Conservation (phyloP, 1,140 invertebrate genomes). For the Oedothorax gibbosus region DNA sequence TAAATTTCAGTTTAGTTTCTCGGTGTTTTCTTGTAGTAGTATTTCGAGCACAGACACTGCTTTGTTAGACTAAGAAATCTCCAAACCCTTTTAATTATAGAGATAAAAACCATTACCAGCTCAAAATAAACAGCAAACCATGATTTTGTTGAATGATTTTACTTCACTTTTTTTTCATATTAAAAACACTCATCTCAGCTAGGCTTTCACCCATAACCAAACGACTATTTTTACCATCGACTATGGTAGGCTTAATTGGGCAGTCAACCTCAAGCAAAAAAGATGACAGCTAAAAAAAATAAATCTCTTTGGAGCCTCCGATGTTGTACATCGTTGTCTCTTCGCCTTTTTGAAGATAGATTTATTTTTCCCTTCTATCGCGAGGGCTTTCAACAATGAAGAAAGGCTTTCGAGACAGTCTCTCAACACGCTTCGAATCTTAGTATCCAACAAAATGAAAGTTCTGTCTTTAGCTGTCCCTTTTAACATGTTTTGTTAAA, state of each 20-base stretch:
- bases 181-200: not conserved
- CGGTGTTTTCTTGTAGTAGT: no score
- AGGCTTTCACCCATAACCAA: not conserved
- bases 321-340: not conserved
- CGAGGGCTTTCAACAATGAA: not conserved
- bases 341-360: not conserved
- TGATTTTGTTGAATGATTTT: constrained; percentile 10
- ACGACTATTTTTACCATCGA: constrained; percentile 16
- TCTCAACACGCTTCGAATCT: not conserved
- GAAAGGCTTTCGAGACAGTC: constrained; percentile 1
- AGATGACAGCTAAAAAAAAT: no score
- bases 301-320: no score
- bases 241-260: constrained; percentile 11
- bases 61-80: no score
- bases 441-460: not conserved
- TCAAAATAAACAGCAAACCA: constrained; percentile 8
- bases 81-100: no score
- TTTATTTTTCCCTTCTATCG: constrained; percentile 2
- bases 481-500: no score
- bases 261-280: constrained; percentile 1
- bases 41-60: no score
- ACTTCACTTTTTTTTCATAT: not conserved
- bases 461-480: no score
- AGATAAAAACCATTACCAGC: not conserved
- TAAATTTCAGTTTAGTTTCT: no score